Evolutionary conservation across 2,888 invertebrate genomes (phyloP), one percentile per base, ranked within the genome.

Genomic region (Trachelus stipa): DNA sequence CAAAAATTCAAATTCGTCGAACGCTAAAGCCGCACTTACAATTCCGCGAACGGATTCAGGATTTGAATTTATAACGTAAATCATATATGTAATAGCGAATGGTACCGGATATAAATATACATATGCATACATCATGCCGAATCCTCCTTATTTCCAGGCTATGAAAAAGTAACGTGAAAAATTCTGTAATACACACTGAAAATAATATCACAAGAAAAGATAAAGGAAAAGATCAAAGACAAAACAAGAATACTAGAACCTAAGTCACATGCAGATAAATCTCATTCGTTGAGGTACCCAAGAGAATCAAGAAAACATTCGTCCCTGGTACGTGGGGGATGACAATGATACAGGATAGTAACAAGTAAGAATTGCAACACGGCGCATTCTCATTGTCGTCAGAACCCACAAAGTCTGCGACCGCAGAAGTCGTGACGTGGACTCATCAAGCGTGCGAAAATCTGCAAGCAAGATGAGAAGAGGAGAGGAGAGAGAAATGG

Each of bases 401-500:
- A 2, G 56, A 56, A 15, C 23, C 23, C 56, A 56, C 56, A 9
- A 56, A 75, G 83, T 82, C 82, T 81, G 81, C 79, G 79, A 84
- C 85, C 85, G 80, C 85, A 85, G 80, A 84, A 84, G 56, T 88
- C 87, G 87, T 87, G 87, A 89, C 87, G 87, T 85, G 88, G 88
- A 88, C 88, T 90, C 88, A 87, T 90, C 89, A 86, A 80, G 83
- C 87, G 88, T 88, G 88, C 85, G 88, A 89, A 90, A 88, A 88
- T 87, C 84, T 85, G 81, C 78, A 77, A 85, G 85, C 83, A 79
- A 82, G 81, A 79, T 77, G 75, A 73, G 77, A 69, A 71, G 69
- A 74, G 75, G 56, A 37, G 76, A 15, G 31, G 69, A 69, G 73
- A 12, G 73, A 77, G 71, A 77, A 77, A 76, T 3, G 35, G 1